These are phyloP conservation scores for Phenganax marumi DNA, from an alignment of 92 coral and sea anemone genomes.

Conservation along the genomic window DNA sequence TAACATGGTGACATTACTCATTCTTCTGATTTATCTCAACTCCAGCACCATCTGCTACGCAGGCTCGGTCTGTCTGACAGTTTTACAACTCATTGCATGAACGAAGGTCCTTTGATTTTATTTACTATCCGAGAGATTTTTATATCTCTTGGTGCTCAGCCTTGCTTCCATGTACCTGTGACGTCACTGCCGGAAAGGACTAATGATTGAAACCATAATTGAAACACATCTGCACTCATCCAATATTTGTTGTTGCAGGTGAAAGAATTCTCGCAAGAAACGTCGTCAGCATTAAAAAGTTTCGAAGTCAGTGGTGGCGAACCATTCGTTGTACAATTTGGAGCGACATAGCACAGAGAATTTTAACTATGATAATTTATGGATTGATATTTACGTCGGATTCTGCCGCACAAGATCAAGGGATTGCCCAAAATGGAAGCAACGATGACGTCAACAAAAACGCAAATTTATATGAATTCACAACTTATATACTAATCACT, in stretches of 20 bases:
- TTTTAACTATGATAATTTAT: not conserved
- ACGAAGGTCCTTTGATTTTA: not conserved
- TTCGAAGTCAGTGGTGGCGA: constrained; percentile 85
- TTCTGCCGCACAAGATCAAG: not conserved
- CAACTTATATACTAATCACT: not conserved
- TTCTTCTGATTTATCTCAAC: not conserved
- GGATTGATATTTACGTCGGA: not conserved
- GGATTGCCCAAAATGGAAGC: not conserved
- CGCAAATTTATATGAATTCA: not conserved
- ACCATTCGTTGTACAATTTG: constrained; percentile 88
- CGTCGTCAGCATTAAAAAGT: constrained; percentile 72
- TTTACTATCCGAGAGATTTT: not conserved
- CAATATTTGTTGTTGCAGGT: constrained; percentile 51
- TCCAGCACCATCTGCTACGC: not conserved
- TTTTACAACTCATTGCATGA: not conserved
- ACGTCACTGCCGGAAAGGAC: too few relatives aligned
- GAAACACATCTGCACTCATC: not conserved
- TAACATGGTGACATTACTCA: not conserved
- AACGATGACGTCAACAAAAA: not conserved
- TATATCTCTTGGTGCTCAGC: too few relatives aligned
- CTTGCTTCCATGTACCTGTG: too few relatives aligned
- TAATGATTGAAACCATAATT: too few relatives aligned
- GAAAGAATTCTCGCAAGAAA: constrained; percentile 76
- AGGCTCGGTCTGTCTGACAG: not conserved
- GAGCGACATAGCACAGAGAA: constrained; percentile 66